Conservation (phyloP, 2,797 vertebrate species). For the Coendou prehensilis region DNA sequence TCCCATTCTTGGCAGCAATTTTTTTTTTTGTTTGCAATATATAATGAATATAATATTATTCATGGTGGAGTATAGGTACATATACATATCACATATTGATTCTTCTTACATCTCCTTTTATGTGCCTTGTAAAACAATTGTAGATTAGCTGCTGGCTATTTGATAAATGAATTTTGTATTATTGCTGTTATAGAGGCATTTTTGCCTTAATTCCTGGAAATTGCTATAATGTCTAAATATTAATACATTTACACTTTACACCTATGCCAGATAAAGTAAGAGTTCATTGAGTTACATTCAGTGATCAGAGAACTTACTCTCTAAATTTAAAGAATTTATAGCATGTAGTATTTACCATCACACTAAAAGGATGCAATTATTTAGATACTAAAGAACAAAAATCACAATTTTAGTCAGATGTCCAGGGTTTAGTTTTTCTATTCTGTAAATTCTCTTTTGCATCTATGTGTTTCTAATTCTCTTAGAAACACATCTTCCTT, state of each 20-base stretch:
- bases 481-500: neutral
- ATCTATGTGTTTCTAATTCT: neutral
- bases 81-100: neutral
- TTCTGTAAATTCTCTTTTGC: neutral
- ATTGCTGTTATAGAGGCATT: neutral
- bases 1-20: neutral
- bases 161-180: conserved; percentile 30
- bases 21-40: neutral
- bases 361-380: neutral
- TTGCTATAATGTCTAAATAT: neutral
- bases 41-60: neutral
- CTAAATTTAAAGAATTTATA: neutral
- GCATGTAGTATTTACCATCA: neutral
- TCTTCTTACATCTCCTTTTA: neutral
- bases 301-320: neutral
- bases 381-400: neutral
- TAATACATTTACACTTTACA: neutral
- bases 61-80: neutral
- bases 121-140: neutral
- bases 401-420: neutral
- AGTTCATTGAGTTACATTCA: conserved; percentile 1
- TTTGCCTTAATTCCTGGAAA: neutral
- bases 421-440: neutral
- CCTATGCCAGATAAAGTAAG: neutral
- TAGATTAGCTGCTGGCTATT: neutral